phyloP scores from a whole-genome alignment of 2,888 invertebrate genomes.

The Phengaris arion region DNA sequence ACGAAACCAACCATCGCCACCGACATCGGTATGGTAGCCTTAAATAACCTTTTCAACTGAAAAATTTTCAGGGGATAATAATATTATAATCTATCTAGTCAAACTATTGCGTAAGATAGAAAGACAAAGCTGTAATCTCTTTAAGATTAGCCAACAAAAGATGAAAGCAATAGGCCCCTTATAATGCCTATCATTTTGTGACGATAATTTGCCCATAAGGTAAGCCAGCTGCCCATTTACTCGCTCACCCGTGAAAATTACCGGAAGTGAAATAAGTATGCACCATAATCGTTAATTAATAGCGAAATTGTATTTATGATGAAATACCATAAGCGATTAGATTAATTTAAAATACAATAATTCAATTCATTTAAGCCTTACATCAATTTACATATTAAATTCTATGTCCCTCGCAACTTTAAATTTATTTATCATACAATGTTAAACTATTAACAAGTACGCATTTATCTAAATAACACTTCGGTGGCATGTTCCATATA shows the following conservation, averaged over 20 bases:
- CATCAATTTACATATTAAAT: slow-evolving; percentile 25
- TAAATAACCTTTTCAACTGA: no score
- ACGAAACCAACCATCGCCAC: no score
- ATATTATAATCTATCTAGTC: no score
- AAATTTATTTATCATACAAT: slow-evolving; percentile 1
- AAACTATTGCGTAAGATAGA: no score
- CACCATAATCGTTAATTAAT: slow-evolving; percentile 8
- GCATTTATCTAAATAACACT: not conserved
- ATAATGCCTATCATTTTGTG: no score
- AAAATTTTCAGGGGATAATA: no score
- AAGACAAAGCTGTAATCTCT: no score
- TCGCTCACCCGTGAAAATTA: not conserved
- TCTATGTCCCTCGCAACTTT: not conserved
- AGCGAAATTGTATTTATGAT: not conserved
- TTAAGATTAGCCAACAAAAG: no score
- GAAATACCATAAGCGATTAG: not conserved
- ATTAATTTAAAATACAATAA: slow-evolving; percentile 23
- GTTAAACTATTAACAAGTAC: slow-evolving; percentile 5
- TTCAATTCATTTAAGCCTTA: slow-evolving; percentile 22
- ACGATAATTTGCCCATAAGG: no score
- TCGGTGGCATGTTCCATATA: not conserved
- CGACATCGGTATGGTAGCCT: no score
- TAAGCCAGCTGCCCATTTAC: no score
- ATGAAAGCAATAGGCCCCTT: no score
- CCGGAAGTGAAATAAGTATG: not conserved